Conservation (phyloP, 2,888 invertebrate species). For the Camponotus fellah region DNA sequence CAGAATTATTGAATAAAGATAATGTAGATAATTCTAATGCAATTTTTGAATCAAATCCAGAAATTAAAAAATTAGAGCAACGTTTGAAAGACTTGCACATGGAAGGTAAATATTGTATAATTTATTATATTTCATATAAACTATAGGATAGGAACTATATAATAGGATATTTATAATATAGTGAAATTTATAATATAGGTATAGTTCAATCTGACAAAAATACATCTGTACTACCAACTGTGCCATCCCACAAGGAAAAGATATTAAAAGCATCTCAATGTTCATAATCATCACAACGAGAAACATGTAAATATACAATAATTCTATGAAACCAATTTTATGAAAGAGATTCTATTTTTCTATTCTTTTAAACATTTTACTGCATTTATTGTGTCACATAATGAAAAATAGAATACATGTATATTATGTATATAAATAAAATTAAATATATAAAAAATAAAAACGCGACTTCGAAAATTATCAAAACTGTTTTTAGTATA, state of each 20-base stretch:
- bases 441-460: not conserved
- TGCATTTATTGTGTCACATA: not conserved
- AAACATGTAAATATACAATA: not conserved
- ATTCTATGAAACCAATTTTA: not conserved
- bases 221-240: not conserved
- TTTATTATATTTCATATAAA: slow-evolving; percentile 31
- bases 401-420: not conserved
- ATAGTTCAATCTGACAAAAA: not conserved
- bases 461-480: not conserved
- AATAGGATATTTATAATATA: slow-evolving; percentile 5
- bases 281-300: slow-evolving; percentile 19
- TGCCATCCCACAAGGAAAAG: slow-evolving; percentile 37
- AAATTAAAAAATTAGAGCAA: slow-evolving; percentile 69
- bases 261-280: slow-evolving; percentile 10
- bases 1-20: slow-evolving; percentile 87
- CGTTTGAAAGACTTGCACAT: slow-evolving; percentile 74
- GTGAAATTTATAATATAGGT: slow-evolving; percentile 16
- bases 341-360: not conserved
- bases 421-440: not conserved
- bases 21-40: slow-evolving; percentile 21
- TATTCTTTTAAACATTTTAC: not conserved
- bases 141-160: too few species aligned
- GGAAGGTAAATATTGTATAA: slow-evolving; percentile 74
- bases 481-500: not conserved
- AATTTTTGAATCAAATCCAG: slow-evolving; percentile 43